These are phyloP conservation scores for Contarinia nasturtii DNA, from an alignment of 1,140 invertebrate genomes.

Conservation along the genomic window DNA sequence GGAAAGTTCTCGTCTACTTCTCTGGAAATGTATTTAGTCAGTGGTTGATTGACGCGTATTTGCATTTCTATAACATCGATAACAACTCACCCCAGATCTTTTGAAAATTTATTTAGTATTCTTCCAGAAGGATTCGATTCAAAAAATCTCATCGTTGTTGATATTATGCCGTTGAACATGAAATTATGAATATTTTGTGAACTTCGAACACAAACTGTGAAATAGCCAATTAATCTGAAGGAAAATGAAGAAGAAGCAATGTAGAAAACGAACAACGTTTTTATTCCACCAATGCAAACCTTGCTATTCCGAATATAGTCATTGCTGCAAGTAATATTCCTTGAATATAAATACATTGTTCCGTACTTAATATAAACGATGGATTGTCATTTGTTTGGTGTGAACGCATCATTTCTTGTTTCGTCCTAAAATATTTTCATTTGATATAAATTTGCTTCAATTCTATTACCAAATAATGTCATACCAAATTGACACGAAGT, in stretches of 20 bases:
- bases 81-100: constrained; percentile 64
- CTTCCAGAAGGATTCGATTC: constrained; percentile 54
- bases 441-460: background rate
- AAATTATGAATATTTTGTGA: constrained; percentile 3
- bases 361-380: constrained; percentile 7
- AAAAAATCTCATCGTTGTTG: constrained; percentile 55
- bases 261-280: background rate
- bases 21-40: constrained; percentile 39
- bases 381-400: background rate
- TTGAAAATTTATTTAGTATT: constrained; percentile 57
- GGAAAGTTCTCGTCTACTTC: constrained; percentile 51
- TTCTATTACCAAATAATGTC: background rate
- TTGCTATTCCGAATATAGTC: background rate
- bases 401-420: constrained; percentile 2
- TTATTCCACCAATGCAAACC: background rate
- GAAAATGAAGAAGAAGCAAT: background rate
- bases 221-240: constrained; percentile 3
- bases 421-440: background rate
- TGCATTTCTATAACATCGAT: constrained; percentile 68
- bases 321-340: background rate
- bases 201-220: background rate
- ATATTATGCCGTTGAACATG: constrained; percentile 4
- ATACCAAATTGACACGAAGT: constrained; percentile 38
- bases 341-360: background rate
- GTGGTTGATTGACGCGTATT: constrained; percentile 49